phyloP scores from a whole-genome alignment of 2,888 invertebrate species.

The Parnassius glacialis region DNA sequence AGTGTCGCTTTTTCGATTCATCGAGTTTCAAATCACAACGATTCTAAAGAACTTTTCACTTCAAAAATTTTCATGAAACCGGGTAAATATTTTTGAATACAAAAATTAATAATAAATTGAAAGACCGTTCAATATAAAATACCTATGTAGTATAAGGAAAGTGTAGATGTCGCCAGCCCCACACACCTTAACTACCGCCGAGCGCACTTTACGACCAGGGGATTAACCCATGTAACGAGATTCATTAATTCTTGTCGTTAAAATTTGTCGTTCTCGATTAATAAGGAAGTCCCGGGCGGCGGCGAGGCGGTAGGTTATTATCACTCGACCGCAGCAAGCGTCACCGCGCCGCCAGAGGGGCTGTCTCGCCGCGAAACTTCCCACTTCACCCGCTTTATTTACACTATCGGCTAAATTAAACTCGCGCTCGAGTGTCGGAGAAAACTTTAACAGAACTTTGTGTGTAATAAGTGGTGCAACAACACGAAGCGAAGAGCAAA shows the following conservation, averaged over 20 bases:
- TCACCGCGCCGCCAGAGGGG: slow-evolving; percentile 44
- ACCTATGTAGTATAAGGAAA: slow-evolving; percentile 10
- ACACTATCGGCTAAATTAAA: slow-evolving; percentile 82
- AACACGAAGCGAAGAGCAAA: slow-evolving; percentile 81
- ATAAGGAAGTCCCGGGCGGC: slow-evolving; percentile 77
- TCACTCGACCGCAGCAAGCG: slow-evolving; percentile 70
- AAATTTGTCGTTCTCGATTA: slow-evolving; percentile 83
- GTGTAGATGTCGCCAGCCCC: slow-evolving; percentile 42
- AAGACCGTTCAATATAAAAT: not conserved
- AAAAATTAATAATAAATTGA: no score
- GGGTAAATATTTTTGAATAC: no score
- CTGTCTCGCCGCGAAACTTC: slow-evolving; percentile 71
- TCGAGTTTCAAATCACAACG: no score
- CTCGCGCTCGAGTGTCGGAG: slow-evolving; percentile 78
- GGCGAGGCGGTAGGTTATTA: slow-evolving; percentile 72
- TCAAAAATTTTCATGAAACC: no score
- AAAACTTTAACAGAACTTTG: slow-evolving; percentile 80
- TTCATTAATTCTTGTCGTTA: slow-evolving; percentile 83
- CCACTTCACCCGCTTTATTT: slow-evolving; percentile 79
- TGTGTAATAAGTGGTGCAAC: slow-evolving; percentile 82
- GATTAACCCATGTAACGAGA: slow-evolving; percentile 82
- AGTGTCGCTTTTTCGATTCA: no score
- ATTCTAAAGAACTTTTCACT: no score
- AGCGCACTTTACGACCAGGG: slow-evolving; percentile 78
- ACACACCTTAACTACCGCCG: slow-evolving; percentile 72